A percentile compares a stretch with the other conserved stretches of the same genome.
These are phyloP conservation scores for Lepidurus apus DNA, from an alignment of 1,140 invertebrate species.

Conservation along the genomic window DNA sequence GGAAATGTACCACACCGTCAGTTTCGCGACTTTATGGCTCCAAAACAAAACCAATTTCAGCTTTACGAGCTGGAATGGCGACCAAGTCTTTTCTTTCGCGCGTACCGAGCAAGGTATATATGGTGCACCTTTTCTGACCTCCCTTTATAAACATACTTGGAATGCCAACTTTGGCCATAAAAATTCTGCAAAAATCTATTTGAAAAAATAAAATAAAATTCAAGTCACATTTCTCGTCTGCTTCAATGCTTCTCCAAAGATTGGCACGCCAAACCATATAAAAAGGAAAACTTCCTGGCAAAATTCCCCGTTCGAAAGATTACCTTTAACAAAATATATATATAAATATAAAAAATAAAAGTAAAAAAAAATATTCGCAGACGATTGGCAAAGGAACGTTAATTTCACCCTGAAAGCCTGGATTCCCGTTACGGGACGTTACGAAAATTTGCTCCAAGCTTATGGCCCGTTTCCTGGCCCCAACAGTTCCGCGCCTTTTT, in stretches of 20 bases:
- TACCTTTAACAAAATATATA: not conserved
- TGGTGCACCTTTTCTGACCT: no score
- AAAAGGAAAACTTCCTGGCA: no score
- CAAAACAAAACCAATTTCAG: not conserved
- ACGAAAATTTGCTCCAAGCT: not conserved
- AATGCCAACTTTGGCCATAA: no score
- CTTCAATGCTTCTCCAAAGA: no score
- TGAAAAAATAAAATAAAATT: no score
- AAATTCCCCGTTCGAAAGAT: not conserved
- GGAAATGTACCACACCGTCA: not conserved
- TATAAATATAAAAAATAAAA: not conserved
- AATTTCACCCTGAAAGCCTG: constrained; percentile 10
- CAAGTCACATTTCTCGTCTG: no score
- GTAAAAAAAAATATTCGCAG: not conserved
- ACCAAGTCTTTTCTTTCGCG: not conserved
- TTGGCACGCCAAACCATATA: no score
- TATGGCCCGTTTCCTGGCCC: not conserved
- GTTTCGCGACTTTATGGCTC: not conserved
- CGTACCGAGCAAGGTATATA: not conserved
- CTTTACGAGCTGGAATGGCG: not conserved
- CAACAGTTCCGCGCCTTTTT: not conserved
- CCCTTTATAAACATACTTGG: no score
- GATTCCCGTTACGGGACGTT: constrained; percentile 17
- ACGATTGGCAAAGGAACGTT: not conserved
- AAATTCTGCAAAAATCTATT: no score